Base-by-base conservation (phyloP, 2,797 vertebrate species). In the Crocodylus rhombifer region DNA sequence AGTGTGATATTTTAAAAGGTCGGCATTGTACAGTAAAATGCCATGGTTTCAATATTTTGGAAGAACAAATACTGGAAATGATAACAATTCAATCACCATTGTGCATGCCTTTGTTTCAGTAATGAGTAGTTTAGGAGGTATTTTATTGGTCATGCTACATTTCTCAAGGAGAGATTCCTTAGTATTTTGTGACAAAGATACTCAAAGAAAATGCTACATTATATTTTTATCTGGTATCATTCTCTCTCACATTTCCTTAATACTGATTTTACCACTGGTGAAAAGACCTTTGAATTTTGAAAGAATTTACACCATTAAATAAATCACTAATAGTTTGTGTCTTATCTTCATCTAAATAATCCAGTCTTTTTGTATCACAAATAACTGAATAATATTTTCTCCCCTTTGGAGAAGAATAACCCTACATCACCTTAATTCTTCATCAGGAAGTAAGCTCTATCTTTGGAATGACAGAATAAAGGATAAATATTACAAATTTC, bases 191-290 rank as follows among this genome's bases (percentile, higher is more conserved):
- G 77, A 60, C 7, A 73, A 15, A 17, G 8, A 63, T 8, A 77
- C 3, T 25, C 63, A 84, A 82, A 82, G 9, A 80, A 90, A 93
- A 73, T 8, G 2, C 16, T 82, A 14, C 3, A 0, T 80, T 75
- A 67, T 3, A 87, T 63, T 73, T 55, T 30, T 8, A 63, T 5
- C 1, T 62, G 12, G 57, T 26, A 64, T 58, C 75, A 23, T 0
- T 28, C 21, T 61, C 21, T 12, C 7, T 5, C 60, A 18, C 60
- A 23, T 6, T 0, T 0, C 0, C 18, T 5, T 4, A 26, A 7
- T 74, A 81, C 7, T 42, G 42, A 18, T 58, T 77, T 89, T 91
- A 36, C 26, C 79, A 4, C 58, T 77, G 17, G 6, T n/a, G 14
- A 61, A 61, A 61, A 61, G 60, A 20, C 60, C 23, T 61, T 61